A percentile compares a stretch with the other conserved stretches of the same genome.
These are phyloP conservation scores for Columba janthina DNA, from an alignment of 2,113 vertebrate genomes.

Conservation along the genomic window DNA sequence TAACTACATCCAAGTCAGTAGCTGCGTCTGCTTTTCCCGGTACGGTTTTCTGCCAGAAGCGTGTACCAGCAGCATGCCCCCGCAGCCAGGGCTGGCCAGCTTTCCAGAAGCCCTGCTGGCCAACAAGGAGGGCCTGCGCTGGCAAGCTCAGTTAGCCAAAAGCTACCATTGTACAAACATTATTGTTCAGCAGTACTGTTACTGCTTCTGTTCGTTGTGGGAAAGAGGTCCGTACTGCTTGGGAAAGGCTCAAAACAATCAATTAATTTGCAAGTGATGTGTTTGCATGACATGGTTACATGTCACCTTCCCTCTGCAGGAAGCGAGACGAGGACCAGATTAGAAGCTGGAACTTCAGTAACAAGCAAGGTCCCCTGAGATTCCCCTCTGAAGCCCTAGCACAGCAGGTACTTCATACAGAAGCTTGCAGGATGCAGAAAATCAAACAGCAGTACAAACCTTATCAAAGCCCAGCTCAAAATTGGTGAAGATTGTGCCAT, in stretches of 20 bases:
- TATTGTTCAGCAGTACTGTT: neutral
- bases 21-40: neutral
- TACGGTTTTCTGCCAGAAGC: neutral
- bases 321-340: neutral
- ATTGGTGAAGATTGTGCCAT: neutral
- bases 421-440: neutral
- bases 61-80: accelerated
- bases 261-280: neutral
- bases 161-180: neutral
- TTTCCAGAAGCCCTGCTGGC: neutral
- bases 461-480: neutral
- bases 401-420: neutral
- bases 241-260: neutral
- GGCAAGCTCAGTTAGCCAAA: neutral
- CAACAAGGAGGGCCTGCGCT: neutral
- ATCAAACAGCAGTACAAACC: neutral
- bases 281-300: neutral
- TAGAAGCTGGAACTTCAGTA: neutral
- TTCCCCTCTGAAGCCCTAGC: neutral
- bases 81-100: neutral
- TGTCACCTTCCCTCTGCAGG: neutral
- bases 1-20: neutral
- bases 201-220: neutral
- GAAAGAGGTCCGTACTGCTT: neutral
- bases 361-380: accelerated